Evolutionary conservation across 92 coral and sea anemone genomes (phyloP).

Genomic region (Zoanthus solanderi): DNA sequence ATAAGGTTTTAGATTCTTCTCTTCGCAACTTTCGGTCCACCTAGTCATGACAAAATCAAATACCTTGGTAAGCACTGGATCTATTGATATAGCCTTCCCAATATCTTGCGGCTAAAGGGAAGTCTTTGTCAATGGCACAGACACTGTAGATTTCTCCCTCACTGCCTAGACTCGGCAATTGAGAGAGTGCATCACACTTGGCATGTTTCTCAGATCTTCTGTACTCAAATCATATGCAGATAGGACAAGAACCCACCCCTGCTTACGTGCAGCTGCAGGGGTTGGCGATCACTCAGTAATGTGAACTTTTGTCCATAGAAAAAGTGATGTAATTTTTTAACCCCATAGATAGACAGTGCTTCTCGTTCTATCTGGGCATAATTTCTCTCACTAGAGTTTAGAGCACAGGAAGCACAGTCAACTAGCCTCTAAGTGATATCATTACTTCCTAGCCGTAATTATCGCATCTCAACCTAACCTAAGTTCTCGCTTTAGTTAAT

Average conservation of each 20-base stretch:
- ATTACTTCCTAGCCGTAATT: background rate
- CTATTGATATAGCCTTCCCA: slow-evolving; percentile 45
- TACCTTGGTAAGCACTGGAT: background rate
- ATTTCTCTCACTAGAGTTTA: background rate
- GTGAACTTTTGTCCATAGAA: slow-evolving; percentile 58
- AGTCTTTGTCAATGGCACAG: slow-evolving; percentile 60
- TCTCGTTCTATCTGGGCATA: slow-evolving; percentile 36
- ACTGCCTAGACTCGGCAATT: slow-evolving; percentile 48
- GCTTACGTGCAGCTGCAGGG: slow-evolving; percentile 76
- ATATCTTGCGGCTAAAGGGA: slow-evolving; percentile 64
- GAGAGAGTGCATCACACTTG: background rate
- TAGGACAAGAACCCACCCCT: slow-evolving; percentile 57
- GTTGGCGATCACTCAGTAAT: slow-evolving; percentile 63
- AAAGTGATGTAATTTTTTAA: slow-evolving; percentile 57
- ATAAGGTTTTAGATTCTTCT: background rate
- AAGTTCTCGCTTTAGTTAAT: background rate
- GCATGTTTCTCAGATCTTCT: background rate
- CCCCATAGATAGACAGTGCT: slow-evolving; percentile 57
- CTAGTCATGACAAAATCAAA: background rate
- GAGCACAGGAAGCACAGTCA: background rate
- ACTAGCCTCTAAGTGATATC: background rate
- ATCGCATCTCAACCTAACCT: background rate
- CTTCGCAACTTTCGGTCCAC: background rate
- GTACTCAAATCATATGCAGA: background rate
- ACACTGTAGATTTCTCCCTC: slow-evolving; percentile 53